These are phyloP conservation scores for Alethe castanea DNA, from an alignment of 2,113 vertebrate species.

Conservation along the genomic window DNA sequence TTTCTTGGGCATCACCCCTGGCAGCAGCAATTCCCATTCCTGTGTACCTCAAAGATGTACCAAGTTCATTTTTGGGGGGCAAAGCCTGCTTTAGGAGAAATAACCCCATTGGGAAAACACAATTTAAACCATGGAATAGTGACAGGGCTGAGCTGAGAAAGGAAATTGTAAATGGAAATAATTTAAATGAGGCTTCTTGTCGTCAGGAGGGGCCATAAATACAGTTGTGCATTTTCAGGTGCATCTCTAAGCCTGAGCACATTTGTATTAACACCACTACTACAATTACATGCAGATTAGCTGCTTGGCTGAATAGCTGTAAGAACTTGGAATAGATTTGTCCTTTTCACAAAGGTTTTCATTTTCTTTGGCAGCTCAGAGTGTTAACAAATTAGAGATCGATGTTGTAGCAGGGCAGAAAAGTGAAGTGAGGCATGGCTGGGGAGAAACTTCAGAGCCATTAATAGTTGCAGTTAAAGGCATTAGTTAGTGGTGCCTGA, in stretches of 20 bases:
- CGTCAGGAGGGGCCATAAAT: not conserved
- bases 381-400: constrained; percentile 63
- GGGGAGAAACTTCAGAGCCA: constrained; percentile 25
- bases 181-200: constrained; percentile 4
- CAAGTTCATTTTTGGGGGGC: accelerated
- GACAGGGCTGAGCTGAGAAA: not conserved
- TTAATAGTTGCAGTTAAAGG: not conserved
- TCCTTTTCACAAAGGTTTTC: constrained; percentile 65
- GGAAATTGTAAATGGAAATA: not conserved
- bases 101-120: not conserved
- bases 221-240: not conserved
- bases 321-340: constrained; percentile 57
- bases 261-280: constrained; percentile 29
- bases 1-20: not conserved
- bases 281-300: constrained; percentile 67
- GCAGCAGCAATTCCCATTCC: not conserved
- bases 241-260: not conserved
- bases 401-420: constrained; percentile 20
- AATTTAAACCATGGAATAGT: not conserved
- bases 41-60: not conserved
- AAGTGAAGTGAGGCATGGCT: not conserved
- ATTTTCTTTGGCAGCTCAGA: constrained; percentile 56
- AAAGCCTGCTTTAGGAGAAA: not conserved
- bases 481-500: not conserved
- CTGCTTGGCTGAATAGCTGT: constrained; percentile 57